A percentile compares a stretch with the other conserved stretches of the same genome.
Conservation (phyloP, 2,797 vertebrate genomes). For the Spondyliosoma cantharus region DNA sequence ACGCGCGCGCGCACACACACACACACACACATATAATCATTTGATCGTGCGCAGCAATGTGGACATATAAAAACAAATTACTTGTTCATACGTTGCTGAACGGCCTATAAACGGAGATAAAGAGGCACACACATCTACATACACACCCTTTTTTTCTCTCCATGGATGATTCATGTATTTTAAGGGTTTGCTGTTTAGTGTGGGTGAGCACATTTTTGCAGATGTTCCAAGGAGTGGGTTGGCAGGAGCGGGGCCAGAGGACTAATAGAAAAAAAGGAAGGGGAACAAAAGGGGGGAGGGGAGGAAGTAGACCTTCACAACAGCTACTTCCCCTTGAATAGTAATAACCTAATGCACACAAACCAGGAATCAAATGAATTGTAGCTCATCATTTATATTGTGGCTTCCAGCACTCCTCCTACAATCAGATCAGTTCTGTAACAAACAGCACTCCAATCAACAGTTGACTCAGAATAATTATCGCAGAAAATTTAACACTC, state of each 20-base stretch:
- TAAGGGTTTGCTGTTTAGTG: constrained; percentile 56
- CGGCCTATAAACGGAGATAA: constrained; percentile 54
- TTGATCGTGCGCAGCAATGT: constrained; percentile 26
- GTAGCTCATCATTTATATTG: not conserved
- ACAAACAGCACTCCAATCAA: constrained; percentile 1
- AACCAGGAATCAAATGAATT: not conserved
- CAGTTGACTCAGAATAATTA: constrained; percentile 8
- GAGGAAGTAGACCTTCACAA: constrained; percentile 30
- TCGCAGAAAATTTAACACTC: not conserved
- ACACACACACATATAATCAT: constrained; percentile 23
- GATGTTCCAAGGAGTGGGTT: constrained; percentile 71
- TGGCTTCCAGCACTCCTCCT: not conserved
- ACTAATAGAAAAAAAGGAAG: not conserved
- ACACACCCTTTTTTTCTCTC: constrained; percentile 22
- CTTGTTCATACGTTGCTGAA: constrained; percentile 63
- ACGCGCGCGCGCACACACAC: constrained; percentile 5
- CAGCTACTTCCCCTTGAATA: constrained; percentile 20
- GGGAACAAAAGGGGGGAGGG: not conserved
- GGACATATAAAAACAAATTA: constrained; percentile 59
- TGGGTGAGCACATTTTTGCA: constrained; percentile 68
- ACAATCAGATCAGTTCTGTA: not conserved
- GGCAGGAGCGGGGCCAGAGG: constrained; percentile 51
- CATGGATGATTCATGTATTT: constrained; percentile 73
- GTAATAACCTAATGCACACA: constrained; percentile 21
- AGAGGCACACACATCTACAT: constrained; percentile 41